Conservation (phyloP, 1,140 invertebrate species). For the Atta texana region DNA sequence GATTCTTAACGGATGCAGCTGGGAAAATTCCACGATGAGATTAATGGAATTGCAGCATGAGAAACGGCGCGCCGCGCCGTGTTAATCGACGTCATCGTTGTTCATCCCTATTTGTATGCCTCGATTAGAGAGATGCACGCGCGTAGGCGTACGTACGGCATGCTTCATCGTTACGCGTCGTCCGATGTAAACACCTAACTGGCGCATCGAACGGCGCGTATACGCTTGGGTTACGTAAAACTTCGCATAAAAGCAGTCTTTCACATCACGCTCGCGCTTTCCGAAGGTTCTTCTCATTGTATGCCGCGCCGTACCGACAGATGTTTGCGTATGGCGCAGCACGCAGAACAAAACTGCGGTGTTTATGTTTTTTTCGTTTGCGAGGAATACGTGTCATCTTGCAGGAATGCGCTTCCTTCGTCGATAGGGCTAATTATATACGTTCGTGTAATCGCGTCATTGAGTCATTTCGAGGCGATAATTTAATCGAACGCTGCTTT, state of each 20-base stretch:
- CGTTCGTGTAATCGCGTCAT: conserved; percentile 49
- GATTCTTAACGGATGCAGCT: background rate
- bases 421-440: conserved; percentile 69
- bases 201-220: conserved; percentile 48
- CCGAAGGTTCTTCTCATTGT: conserved; percentile 9
- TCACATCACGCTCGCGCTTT: conserved; percentile 11
- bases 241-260: conserved; percentile 55
- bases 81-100: conserved; percentile 33
- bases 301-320: background rate
- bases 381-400: conserved; percentile 19
- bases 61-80: conserved; percentile 35
- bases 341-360: conserved; percentile 17
- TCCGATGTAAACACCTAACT: conserved; percentile 40
- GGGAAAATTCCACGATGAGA: conserved; percentile 40
- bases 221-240: conserved; percentile 65
- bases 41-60: conserved; percentile 43
- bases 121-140: conserved; percentile 48
- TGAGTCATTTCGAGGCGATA: conserved; percentile 38
- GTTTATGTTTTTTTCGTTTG: conserved; percentile 13
- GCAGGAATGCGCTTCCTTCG: conserved; percentile 47
- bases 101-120: conserved; percentile 49
- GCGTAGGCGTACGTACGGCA: conserved; percentile 53
- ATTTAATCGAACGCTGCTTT: conserved; percentile 45
- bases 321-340: background rate
- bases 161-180: conserved; percentile 55